Evolutionary conservation across 2,113 vertebrate species (phyloP).

Genomic region (Psammodynastes pulverulentus): DNA sequence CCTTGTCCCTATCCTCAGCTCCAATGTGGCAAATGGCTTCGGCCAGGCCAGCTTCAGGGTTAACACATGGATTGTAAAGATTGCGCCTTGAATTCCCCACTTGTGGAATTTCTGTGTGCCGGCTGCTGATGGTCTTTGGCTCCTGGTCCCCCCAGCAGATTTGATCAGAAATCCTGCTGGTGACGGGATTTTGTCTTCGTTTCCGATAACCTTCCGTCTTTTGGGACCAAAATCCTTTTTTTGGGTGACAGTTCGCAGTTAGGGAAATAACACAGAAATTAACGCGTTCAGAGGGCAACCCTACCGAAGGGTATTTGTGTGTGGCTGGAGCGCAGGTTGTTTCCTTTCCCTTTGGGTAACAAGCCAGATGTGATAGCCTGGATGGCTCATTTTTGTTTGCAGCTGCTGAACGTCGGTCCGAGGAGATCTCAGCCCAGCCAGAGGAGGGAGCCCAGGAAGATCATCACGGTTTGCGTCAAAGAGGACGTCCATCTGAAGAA

Average conservation of each 20-base stretch:
- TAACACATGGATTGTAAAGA: no score
- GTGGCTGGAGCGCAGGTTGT: background rate
- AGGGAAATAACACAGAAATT: background rate
- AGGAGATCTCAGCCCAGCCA: slow-evolving; percentile 77
- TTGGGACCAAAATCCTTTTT: background rate
- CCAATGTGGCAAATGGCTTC: no score
- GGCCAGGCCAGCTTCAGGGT: no score
- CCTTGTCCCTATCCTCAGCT: no score
- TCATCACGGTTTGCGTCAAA: slow-evolving; percentile 90
- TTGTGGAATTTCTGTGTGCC: background rate
- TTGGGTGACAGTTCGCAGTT: background rate
- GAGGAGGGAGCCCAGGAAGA: slow-evolving; percentile 88
- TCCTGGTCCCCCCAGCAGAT: background rate
- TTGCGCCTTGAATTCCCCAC: background rate
- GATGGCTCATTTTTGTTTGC: slow-evolving; percentile 59
- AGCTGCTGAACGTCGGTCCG: slow-evolving; percentile 83
- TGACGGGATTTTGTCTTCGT: background rate
- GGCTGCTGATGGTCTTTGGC: no score
- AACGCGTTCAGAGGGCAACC: background rate
- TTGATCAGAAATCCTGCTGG: background rate
- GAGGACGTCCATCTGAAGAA: slow-evolving; percentile 92
- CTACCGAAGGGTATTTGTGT: background rate
- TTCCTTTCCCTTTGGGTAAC: background rate
- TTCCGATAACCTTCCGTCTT: background rate
- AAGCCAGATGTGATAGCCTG: slow-evolving; percentile 43